Evolutionary conservation across 2,888 invertebrate species (phyloP).

Genomic region (Xylocampa areola): DNA sequence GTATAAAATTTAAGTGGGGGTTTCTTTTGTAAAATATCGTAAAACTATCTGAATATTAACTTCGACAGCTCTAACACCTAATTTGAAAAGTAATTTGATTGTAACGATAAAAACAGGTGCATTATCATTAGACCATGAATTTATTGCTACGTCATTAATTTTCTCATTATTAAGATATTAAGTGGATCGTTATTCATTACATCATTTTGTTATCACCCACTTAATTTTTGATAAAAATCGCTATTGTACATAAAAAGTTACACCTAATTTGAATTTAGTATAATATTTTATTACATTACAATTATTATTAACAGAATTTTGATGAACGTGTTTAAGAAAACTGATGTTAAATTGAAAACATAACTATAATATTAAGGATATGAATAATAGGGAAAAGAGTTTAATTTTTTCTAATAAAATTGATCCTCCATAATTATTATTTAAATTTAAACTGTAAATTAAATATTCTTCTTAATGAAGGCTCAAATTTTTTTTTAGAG

Average conservation of each 20-base stretch:
- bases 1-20: too few species aligned
- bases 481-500: too few species aligned
- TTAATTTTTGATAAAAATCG: slow-evolving; percentile 51
- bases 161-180: slow-evolving; percentile 59
- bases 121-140: slow-evolving; percentile 54
- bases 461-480: too few species aligned
- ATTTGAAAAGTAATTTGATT: slow-evolving; percentile 59
- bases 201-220: slow-evolving; percentile 53
- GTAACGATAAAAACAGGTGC: slow-evolving; percentile 53
- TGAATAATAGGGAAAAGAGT: too few species aligned
- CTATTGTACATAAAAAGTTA: slow-evolving; percentile 23
- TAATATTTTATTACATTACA: slow-evolving; percentile 15
- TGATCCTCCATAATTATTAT: too few species aligned
- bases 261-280: slow-evolving; percentile 33
- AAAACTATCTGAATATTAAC: slow-evolving; percentile 32
- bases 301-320: too few species aligned
- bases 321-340: too few species aligned
- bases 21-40: background rate
- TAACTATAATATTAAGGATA: too few species aligned
- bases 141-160: slow-evolving; percentile 55
- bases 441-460: too few species aligned
- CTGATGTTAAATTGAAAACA: too few species aligned
- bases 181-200: slow-evolving; percentile 52
- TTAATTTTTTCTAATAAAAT: too few species aligned
- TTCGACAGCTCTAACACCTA: slow-evolving; percentile 45